Evolutionary conservation across 2,888 invertebrate genomes (phyloP), one percentile per base, ranked within the genome.

Genomic region (Chrysomela aeneicollis): DNA sequence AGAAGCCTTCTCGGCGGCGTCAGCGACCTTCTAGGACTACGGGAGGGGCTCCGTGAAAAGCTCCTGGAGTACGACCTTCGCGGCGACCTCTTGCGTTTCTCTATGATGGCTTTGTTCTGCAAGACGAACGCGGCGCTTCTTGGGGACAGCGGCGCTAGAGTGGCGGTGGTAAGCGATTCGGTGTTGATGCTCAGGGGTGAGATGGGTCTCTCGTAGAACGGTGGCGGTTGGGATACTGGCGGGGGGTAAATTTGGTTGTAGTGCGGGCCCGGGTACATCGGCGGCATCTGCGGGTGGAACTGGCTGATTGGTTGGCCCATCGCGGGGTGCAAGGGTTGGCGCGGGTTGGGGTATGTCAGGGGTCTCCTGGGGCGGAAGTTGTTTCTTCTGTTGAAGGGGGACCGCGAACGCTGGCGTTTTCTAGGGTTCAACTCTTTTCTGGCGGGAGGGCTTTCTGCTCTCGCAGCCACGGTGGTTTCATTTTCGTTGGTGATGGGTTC

Each of bases 91-190:
- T 79, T 81, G 50, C 83, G 70, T 63, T 79, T 78, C 60, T 83
- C 83, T n/a, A 83, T 77, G 21, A 82, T 83, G 30, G 82, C 81
- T 17, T 82, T 78, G 69, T 83, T 83, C 72, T 83, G 76, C 58
- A 83, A 64, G 6, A 83, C 83, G 69, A 83, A 83, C 15, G 82
- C 82, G 6, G 83, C 83, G 70, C 83, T 83, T 70, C 83, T 73
- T 0, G 83, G 83, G 9, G 82, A 82, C 30, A 83, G 69, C 0
- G 82, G 82, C 2, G 82, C 83, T 75, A 80, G 75, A 0, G 75
- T 72, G 61, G 73, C 72, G 0, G 73, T 73, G 21, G 72, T 69
- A 19, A 74, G 63, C 15, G 74, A 68, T 54, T 82, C 80, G 0
- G 82, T 78, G 62, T 81, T 79, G 42, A 82, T 72, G 5, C 69